Percentiles rank a stretch among this genome's conserved stretches.
Evolutionary conservation across 1,140 invertebrate genomes (phyloP).

Genomic region (Temnothorax longispinosus): DNA sequence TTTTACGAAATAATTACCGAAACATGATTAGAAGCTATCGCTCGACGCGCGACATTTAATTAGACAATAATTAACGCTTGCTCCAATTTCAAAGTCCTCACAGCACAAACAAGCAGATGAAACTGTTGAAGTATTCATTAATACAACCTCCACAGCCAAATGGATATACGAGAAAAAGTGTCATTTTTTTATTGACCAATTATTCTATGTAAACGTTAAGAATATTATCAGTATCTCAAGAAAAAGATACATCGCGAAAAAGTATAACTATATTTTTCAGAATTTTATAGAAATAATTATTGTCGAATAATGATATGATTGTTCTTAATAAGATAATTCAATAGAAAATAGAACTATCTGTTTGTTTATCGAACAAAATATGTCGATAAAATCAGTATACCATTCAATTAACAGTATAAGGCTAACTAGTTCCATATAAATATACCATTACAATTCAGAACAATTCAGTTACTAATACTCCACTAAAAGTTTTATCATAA

Average conservation of each 20-base stretch:
- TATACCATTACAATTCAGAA: conserved; percentile 9
- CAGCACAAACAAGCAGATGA: conserved; percentile 3
- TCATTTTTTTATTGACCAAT: background rate
- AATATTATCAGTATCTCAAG: background rate
- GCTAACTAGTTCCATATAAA: background rate
- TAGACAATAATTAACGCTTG: conserved; percentile 73
- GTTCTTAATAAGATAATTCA: background rate
- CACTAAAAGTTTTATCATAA: conserved; percentile 11
- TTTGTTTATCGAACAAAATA: background rate
- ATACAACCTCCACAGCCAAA: background rate
- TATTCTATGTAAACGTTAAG: background rate
- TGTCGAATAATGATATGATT: background rate
- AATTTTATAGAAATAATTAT: background rate
- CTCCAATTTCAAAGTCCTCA: conserved; percentile 70
- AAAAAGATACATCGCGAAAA: background rate
- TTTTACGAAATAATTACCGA: conserved; percentile 53
- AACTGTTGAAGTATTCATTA: background rate
- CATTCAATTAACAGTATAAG: background rate
- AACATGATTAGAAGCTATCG: conserved; percentile 72
- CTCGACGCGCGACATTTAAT: conserved; percentile 70
- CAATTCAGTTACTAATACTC: background rate
- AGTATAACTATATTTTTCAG: background rate
- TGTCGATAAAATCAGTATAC: background rate
- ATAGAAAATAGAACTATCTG: background rate
- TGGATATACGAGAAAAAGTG: background rate